Evolutionary conservation across 2,888 invertebrate genomes (phyloP).

Genomic region (Rhagonycha lutea): DNA sequence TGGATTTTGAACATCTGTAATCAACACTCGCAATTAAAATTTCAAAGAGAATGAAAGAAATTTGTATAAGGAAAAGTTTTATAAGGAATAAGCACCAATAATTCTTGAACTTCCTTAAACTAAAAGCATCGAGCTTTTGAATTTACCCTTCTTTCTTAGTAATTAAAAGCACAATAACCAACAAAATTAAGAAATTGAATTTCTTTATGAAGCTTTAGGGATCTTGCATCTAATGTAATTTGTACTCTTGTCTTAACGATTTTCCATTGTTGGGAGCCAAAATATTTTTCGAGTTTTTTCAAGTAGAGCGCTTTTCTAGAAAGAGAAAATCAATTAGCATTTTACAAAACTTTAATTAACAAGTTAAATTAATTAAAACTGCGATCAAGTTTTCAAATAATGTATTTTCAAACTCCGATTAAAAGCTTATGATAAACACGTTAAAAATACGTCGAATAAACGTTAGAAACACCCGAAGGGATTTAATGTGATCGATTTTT

Average conservation of each 20-base stretch:
- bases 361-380: not conserved
- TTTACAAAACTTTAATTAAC: not conserved
- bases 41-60: not conserved
- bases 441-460: not conserved
- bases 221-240: constrained; percentile 13
- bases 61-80: constrained; percentile 3
- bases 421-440: not conserved
- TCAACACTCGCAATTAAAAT: constrained; percentile 20
- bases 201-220: constrained; percentile 35
- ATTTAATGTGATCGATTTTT: not conserved
- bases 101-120: constrained; percentile 5
- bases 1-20: constrained; percentile 21
- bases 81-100: constrained; percentile 4
- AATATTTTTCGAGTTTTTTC: not conserved
- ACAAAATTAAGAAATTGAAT: constrained; percentile 42
- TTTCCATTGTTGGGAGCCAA: constrained; percentile 4
- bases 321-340: not conserved
- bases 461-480: not conserved
- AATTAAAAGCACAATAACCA: constrained; percentile 41
- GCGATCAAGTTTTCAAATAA: not conserved
- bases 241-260: constrained; percentile 14
- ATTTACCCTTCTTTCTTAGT: constrained; percentile 27
- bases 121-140: not conserved
- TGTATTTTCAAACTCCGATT: not conserved
- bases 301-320: not conserved